Base-by-base conservation (phyloP, 2,113 vertebrate genomes). In the Capreolus pygargus region DNA sequence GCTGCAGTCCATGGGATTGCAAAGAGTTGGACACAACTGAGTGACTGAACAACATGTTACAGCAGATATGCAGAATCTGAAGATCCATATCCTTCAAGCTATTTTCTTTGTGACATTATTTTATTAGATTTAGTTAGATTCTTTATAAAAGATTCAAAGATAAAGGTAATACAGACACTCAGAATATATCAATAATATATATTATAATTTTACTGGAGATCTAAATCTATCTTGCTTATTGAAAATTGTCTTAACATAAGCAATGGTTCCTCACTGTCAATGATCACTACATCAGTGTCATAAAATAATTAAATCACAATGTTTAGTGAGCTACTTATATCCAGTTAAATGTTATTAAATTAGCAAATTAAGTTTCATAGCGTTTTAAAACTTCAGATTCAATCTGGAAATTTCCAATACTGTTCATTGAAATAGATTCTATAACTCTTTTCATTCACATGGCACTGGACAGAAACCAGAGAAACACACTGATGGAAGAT, bases 341-440 rank as follows among this genome's bases (percentile, higher is more conserved):
- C 61, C 10, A 91, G 2, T 92, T 21, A 91, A 84, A 82, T 76
- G 33, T n/a, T 86, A 91, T 76, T 21, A 9, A 10, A 58, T 45
- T 89, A 67, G 74, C n/a, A 94, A 81, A 94, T 93, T 78, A 82
- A 95, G 39, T 67, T 86, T 13, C 30, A n/a, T 17, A 57, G 64
- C 50, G 14, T 86, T 28, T 23, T 92, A 60, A 92, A 93, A 89
- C 60, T 93, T 97, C 28, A 94, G 28, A 97, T 45, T 88, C 14
- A 88, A 45, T n/a, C 17, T 55, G 50, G 10, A 70, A 76, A 54
- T 76, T 57, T 64, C 15, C 39, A n/a, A 67, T 91, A 57, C 50
- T 86, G 7, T 64, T 79, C 58, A 83, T 17, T 6, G 4, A 15
- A 89, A 79, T 70, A 2, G 0, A 86, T 6, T 78, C 36, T 28